Evolutionary conservation across 2,797 vertebrate species (phyloP), one percentile per base, ranked within the genome.

Genomic region (Centroberyx gerrardi): DNA sequence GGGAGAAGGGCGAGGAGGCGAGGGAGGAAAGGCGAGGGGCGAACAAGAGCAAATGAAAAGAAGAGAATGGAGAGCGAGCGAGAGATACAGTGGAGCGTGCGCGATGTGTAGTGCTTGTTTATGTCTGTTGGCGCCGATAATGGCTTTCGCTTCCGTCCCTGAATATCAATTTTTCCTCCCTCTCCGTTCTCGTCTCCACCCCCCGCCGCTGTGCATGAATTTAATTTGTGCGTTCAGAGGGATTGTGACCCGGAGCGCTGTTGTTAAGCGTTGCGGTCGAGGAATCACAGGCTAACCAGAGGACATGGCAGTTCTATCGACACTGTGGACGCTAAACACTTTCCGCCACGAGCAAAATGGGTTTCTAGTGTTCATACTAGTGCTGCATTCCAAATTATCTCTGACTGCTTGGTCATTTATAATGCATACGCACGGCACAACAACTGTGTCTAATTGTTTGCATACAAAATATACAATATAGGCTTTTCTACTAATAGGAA

Each of bases 91-190:
- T 29, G 46, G 40, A 49, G 49, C 4, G 0, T 8, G 71, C 36
- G 13, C 68, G 28, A 79, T 78, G 76, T 78, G 71, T 74, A 33
- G 54, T 56, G 10, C 66, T 72, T 7, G 0, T 13, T n/a, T 7
- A 18, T 63, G 78, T 67, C 62, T 80, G 60, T 72, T 81, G 74
- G 22, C 4, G 9, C 66, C 22, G 77, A 81, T 79, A 89, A 74
- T 77, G 67, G 71, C 49, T 62, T 29, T 48, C 53, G 2, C 49
- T 36, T 15, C 27, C 62, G 28, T 52, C 15, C 8, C 71, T 61
- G 65, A 77, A 81, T 83, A 71, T 68, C 31, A 78, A 55, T 79
- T 73, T 55, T 65, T 65, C 28, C 70, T 68, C 48, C 42, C 15
- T 80, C 60, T 67, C 51, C 54, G 29, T 55, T 80, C 15, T 67